Base-by-base conservation (phyloP, 2,888 invertebrate genomes). In the Hemaris fuciformis region DNA sequence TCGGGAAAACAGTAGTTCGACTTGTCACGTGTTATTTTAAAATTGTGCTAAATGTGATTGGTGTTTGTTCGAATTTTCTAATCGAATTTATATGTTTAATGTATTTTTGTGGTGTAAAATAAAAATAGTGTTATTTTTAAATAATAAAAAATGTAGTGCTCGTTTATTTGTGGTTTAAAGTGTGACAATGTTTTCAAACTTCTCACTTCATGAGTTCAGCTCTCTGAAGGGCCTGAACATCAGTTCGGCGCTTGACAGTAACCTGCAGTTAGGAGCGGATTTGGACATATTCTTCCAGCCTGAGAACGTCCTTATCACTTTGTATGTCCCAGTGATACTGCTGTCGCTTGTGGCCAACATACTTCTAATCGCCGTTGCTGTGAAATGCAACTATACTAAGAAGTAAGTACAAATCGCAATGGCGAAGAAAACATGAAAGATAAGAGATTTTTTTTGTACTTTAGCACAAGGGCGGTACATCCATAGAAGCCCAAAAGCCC, bases 371-470 rank as follows among this genome's bases (percentile, higher is more conserved):
- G 86, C 94, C 2, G 94, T 95, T 0, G 95, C 95, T 59, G 93
- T 95, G 64, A 95, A 95, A 74, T 95, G 94, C 74, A 94, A 95
- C 67, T 95, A 95, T 71, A 94, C 95, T 75, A 93, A 95, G 75
- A 95, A 94, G 96, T 95, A 85, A 93, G 93, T 83, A 57, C 42
- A 25, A n/a, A 8, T 6, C 1, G 2, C 5, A 22, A 18, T 25
- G 38, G 23, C 56, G 20, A 42, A 34, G 10, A 27, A 3, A 13
- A 13, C 7, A 3, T n/a, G 22, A 15, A 41, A 25, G 41, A 7
- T 3, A n/a, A 3, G n/a, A 2, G 5, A 15, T n/a, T n/a, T n/a
- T n/a, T n/a, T n/a, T n/a, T n/a, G n/a, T n/a, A n/a, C n/a, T n/a
- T n/a, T n/a, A n/a, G n/a, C n/a, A n/a, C n/a, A n/a, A n/a, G n/a